Evolutionary conservation across 2,797 vertebrate genomes (phyloP).

Genomic region (Potorous gilbertii): DNA sequence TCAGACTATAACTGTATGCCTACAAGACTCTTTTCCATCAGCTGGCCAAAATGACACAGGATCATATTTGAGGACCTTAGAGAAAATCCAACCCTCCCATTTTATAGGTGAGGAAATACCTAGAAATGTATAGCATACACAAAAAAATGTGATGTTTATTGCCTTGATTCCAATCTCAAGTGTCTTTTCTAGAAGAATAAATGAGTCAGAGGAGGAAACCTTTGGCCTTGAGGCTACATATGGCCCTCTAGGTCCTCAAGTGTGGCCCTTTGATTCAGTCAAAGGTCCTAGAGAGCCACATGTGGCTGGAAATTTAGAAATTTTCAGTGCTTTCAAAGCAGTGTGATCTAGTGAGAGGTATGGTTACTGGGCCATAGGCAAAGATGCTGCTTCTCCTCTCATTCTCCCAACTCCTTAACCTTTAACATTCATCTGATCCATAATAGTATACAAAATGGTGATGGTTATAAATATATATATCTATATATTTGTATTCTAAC

Average conservation of each 20-base stretch:
- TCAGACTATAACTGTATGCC: not conserved
- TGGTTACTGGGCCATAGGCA: too few species aligned
- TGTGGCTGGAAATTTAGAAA: too few species aligned
- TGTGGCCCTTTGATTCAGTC: too few species aligned
- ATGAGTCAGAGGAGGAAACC: too few species aligned
- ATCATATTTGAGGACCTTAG: not conserved
- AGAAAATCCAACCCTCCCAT: not conserved
- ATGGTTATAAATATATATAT: not conserved
- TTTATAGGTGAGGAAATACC: not conserved
- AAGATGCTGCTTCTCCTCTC: not conserved
- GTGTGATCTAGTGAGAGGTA: too few species aligned
- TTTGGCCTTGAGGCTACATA: too few species aligned
- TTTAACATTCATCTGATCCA: not conserved
- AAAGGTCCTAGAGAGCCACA: too few species aligned
- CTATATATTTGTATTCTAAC: not conserved
- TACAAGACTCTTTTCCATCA: not conserved
- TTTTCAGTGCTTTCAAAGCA: too few species aligned
- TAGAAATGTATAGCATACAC: not conserved
- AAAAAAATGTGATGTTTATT: not conserved
- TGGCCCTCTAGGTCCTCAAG: too few species aligned
- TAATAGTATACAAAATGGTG: not conserved
- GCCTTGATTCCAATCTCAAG: not conserved
- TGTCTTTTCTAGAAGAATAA: not conserved
- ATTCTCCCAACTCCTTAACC: not conserved
- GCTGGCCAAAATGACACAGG: not conserved